Evolutionary conservation across 2,888 invertebrate genomes (phyloP).

Genomic region (Cyrtodaria siliqua): DNA sequence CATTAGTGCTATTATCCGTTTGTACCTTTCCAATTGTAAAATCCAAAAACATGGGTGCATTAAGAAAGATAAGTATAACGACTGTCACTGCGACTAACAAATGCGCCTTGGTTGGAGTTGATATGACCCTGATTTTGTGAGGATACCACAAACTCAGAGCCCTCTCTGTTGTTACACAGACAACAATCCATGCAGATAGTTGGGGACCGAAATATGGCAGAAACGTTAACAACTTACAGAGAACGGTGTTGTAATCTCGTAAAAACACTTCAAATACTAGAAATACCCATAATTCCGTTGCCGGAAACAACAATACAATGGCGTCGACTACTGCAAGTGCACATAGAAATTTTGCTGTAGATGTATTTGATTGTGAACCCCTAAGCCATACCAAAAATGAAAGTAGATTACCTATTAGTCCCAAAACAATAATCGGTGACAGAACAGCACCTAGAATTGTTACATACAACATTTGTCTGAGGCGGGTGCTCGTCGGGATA

Average conservation of each 20-base stretch:
- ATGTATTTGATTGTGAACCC: conserved; percentile 26
- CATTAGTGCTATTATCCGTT: too few relatives aligned
- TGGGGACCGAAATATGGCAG: conserved; percentile 36
- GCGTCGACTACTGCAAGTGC: conserved; percentile 39
- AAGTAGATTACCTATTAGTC: conserved; percentile 31
- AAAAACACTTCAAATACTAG: conserved; percentile 27
- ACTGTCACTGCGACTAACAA: conserved; percentile 14
- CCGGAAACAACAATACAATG: conserved; percentile 38
- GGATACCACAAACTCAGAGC: conserved; percentile 47
- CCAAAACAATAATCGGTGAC: conserved; percentile 29
- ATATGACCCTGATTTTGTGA: conserved; percentile 31
- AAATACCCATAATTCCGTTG: conserved; percentile 34
- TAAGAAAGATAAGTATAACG: conserved; percentile 5
- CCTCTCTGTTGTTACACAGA: conserved; percentile 43
- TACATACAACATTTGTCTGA: conserved; percentile 2
- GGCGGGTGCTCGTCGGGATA: too few relatives aligned
- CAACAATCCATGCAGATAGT: conserved; percentile 53
- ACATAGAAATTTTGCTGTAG: conserved; percentile 31
- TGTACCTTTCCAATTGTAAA: background rate
- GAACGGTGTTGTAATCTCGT: conserved; percentile 15
- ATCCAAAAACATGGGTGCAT: conserved; percentile 35
- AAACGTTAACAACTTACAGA: conserved; percentile 40
- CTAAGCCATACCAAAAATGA: conserved; percentile 29
- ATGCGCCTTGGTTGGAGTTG: conserved; percentile 19
- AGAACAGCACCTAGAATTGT: conserved; percentile 18